phyloP scores from a whole-genome alignment of 2,797 vertebrate genomes.

The Coccyzus lansbergi region DNA sequence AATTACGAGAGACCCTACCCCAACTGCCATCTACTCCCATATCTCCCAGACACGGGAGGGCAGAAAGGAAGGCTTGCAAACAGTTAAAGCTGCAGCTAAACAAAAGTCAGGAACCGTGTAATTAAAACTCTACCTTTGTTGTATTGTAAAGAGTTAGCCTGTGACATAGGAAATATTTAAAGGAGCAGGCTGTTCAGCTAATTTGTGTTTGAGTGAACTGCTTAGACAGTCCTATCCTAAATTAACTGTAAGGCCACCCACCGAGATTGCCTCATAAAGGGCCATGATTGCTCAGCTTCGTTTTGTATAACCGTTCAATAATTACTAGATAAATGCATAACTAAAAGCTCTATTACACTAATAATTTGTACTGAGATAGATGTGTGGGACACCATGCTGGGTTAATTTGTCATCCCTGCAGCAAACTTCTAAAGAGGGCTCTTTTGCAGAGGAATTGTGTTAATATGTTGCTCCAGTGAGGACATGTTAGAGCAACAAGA shows the following conservation, averaged over 20 bases:
- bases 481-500: slow-evolving; percentile 75
- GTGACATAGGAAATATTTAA: slow-evolving; percentile 83
- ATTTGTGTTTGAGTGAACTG: slow-evolving; percentile 78
- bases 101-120: slow-evolving; percentile 82
- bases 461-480: slow-evolving; percentile 73
- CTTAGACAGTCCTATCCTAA: slow-evolving; percentile 76
- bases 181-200: slow-evolving; percentile 78
- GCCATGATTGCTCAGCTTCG: slow-evolving; percentile 75
- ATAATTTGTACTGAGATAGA: slow-evolving; percentile 83
- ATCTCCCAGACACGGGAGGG: neutral
- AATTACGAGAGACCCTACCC: slow-evolving; percentile 64
- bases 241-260: slow-evolving; percentile 84
- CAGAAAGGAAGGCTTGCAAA: slow-evolving; percentile 54
- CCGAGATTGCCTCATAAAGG: slow-evolving; percentile 76
- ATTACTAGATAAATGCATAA: slow-evolving; percentile 84
- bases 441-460: slow-evolving; percentile 69
- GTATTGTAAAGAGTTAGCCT: slow-evolving; percentile 80
- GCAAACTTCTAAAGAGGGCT: slow-evolving; percentile 76
- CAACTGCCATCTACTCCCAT: neutral
- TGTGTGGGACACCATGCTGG: slow-evolving; percentile 80
- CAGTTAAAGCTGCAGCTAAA: slow-evolving; percentile 80
- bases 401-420: slow-evolving; percentile 80
- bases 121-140: slow-evolving; percentile 84
- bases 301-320: slow-evolving; percentile 80
- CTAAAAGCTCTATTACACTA: slow-evolving; percentile 84